phyloP scores from a whole-genome alignment of 2,797 vertebrate genomes.

The Gorsachius magnificus region DNA sequence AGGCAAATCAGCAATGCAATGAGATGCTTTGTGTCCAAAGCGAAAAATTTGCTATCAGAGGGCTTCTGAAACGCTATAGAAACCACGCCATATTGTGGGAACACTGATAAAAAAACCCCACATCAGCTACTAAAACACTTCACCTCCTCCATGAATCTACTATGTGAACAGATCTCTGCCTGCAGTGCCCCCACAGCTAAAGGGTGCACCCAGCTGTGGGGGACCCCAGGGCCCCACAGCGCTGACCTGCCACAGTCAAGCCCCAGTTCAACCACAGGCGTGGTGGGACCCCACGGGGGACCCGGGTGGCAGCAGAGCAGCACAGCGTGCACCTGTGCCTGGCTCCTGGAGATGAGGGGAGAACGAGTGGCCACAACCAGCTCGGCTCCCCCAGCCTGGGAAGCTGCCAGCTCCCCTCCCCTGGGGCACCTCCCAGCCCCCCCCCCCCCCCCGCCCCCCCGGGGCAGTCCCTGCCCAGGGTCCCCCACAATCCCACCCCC shows the following conservation, averaged over 20 bases:
- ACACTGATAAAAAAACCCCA: rapidly evolving
- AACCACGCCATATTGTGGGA: rapidly evolving
- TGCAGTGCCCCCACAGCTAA: neutral
- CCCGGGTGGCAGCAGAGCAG: neutral
- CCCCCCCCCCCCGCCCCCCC: too few species aligned
- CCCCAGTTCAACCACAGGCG: too few species aligned
- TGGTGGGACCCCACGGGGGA: rapidly evolving
- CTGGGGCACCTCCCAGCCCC: neutral
- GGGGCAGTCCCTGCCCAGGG: neutral
- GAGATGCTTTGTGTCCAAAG: rapidly evolving
- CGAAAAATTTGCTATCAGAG: rapidly evolving
- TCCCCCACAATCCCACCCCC: rapidly evolving
- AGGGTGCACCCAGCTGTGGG: rapidly evolving
- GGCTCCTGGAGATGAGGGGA: rapidly evolving
- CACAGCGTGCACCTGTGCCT: rapidly evolving
- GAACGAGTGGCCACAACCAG: rapidly evolving
- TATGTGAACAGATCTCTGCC: neutral
- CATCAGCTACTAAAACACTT: rapidly evolving
- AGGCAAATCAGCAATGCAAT: rapidly evolving
- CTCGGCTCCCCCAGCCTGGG: rapidly evolving
- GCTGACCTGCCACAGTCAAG: too few species aligned
- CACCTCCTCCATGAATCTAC: rapidly evolving
- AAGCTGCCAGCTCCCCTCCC: neutral
- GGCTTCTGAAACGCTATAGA: rapidly evolving
- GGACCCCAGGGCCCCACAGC: neutral